Conservation (phyloP, 2,797 vertebrate genomes). For the Sebastes cheni region DNA sequence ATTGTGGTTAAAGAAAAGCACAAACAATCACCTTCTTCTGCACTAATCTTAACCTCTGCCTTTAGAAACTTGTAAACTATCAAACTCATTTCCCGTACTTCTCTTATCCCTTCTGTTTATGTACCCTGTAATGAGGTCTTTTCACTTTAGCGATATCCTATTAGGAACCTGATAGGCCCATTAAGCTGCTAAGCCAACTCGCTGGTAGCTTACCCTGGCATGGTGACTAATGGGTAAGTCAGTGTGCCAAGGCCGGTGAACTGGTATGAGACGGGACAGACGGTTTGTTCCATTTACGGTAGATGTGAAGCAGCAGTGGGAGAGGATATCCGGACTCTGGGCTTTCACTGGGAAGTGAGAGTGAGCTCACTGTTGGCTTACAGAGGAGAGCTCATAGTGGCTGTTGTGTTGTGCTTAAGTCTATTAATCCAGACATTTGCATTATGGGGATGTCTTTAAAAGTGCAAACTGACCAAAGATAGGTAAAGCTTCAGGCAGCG, state of each 20-base stretch:
- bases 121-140: constrained; percentile 16
- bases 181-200: constrained; percentile 34
- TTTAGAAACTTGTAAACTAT: background rate
- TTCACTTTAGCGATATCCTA: constrained; percentile 27
- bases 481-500: background rate
- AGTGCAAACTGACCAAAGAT: background rate
- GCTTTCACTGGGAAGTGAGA: constrained; percentile 61
- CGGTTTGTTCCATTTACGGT: constrained; percentile 47
- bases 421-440: background rate
- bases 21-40: background rate
- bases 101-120: constrained; percentile 6
- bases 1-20: background rate
- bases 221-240: constrained; percentile 12
- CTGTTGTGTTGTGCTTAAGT: background rate
- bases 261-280: constrained; percentile 31
- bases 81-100: background rate
- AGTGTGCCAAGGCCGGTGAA: constrained; percentile 42
- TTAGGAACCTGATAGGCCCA: constrained; percentile 49
- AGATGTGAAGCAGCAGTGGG: constrained; percentile 26
- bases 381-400: background rate
- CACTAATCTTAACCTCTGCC: background rate
- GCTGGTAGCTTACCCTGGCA: constrained; percentile 45
- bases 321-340: constrained; percentile 58
- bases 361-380: constrained; percentile 52
- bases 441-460: background rate